Evolutionary conservation across 2,888 invertebrate species (phyloP).

Genomic region (Cinara cedri): DNA sequence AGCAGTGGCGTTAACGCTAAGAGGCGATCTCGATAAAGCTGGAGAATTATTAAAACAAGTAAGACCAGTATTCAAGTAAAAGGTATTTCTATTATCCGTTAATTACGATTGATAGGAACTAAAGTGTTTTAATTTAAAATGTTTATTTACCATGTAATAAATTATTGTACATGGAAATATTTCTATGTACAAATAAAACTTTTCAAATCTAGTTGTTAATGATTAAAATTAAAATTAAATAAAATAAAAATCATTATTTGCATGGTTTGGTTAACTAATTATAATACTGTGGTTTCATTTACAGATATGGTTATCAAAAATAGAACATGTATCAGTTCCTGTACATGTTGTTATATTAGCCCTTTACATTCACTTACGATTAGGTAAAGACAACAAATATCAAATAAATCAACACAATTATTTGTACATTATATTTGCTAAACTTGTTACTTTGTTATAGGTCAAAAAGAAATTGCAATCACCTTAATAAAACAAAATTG

Average conservation of each 20-base stretch:
- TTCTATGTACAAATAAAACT: background rate
- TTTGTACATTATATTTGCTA: background rate
- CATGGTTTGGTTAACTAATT: background rate
- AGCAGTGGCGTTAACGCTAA: slow-evolving; percentile 75
- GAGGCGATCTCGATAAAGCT: slow-evolving; percentile 76
- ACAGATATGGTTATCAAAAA: slow-evolving; percentile 67
- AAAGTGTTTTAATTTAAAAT: background rate
- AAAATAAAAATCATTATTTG: background rate
- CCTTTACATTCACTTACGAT: slow-evolving; percentile 71
- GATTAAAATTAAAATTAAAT: too few species aligned
- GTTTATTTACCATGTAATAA: background rate
- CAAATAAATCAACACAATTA: too few species aligned
- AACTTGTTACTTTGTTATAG: slow-evolving; percentile 63
- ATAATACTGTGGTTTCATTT: slow-evolving; percentile 55
- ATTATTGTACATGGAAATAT: too few species aligned
- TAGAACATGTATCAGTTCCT: slow-evolving; percentile 66
- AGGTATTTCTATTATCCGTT: background rate
- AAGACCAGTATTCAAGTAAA: background rate
- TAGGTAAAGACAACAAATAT: slow-evolving; percentile 63
- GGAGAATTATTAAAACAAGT: slow-evolving; percentile 65
- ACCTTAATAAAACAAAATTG: slow-evolving; percentile 71
- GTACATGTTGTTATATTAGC: slow-evolving; percentile 72
- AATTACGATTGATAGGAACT: background rate
- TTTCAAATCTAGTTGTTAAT: background rate
- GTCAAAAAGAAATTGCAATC: slow-evolving; percentile 68